phyloP scores from a whole-genome alignment of 2,797 vertebrate species.

The Siniperca obscura region DNA sequence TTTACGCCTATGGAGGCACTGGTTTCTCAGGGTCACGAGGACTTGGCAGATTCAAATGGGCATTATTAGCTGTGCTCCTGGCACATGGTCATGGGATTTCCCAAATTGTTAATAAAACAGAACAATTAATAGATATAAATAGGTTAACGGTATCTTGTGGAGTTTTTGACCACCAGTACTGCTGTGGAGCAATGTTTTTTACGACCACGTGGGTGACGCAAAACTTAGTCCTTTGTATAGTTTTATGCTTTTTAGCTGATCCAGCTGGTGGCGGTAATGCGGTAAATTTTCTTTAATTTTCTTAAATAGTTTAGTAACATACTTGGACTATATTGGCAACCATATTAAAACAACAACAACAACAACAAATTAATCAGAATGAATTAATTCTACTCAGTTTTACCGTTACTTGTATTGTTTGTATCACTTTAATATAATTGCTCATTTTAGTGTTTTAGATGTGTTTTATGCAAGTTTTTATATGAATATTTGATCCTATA shows the following conservation, averaged over 20 bases:
- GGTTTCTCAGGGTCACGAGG: background rate
- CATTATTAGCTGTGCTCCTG: background rate
- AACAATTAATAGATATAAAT: constrained; percentile 3
- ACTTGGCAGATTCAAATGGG: background rate
- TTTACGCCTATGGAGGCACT: too few relatives aligned
- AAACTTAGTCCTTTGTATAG: background rate
- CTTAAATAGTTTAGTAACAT: too few relatives aligned
- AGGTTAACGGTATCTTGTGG: background rate
- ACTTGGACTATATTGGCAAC: too few relatives aligned
- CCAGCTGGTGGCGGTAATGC: background rate
- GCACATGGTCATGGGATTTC: background rate
- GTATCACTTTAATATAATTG: background rate
- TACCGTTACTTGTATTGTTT: background rate
- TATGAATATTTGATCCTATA: background rate
- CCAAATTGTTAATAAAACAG: background rate
- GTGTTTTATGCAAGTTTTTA: background rate
- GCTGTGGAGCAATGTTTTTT: background rate
- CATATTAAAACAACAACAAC: too few relatives aligned
- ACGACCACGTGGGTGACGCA: background rate
- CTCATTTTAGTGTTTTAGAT: background rate
- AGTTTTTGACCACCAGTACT: background rate
- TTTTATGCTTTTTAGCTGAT: background rate
- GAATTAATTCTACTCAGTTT: background rate
- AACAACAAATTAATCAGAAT: too few relatives aligned
- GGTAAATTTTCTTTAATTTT: too few relatives aligned